These are phyloP conservation scores for Alexandromys fortis DNA, from an alignment of 2,113 vertebrate genomes.

Conservation along the genomic window DNA sequence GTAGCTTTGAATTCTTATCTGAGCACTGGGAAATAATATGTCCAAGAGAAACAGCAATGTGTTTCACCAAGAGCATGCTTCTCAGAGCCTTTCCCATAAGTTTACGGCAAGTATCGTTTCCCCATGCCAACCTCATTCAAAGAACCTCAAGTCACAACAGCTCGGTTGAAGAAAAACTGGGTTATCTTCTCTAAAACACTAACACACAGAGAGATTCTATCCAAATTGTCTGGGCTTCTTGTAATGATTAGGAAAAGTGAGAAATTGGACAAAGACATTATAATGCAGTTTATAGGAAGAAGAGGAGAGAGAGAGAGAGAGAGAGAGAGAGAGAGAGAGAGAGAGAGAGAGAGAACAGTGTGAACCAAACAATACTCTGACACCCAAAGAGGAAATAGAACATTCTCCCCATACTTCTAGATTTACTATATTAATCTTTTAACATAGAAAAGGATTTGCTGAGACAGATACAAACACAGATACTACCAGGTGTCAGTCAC, in stretches of 20 bases:
- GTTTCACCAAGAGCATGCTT: neutral
- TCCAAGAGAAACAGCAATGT: neutral
- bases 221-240: slow-evolving; percentile 11
- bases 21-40: slow-evolving; percentile 22
- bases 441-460: slow-evolving; percentile 82
- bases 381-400: slow-evolving; percentile 70
- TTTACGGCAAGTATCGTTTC: slow-evolving; percentile 14
- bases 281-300: slow-evolving; percentile 20
- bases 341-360: neutral
- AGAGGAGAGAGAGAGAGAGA: neutral
- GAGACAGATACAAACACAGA: slow-evolving; percentile 80
- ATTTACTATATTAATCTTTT: slow-evolving; percentile 83
- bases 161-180: slow-evolving; percentile 52
- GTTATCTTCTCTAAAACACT: slow-evolving; percentile 52
- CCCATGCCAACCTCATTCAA: neutral
- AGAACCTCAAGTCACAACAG: neutral
- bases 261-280: slow-evolving; percentile 3
- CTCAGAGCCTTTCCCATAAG: slow-evolving; percentile 34
- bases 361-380: slow-evolving; percentile 73
- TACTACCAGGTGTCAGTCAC: slow-evolving; percentile 59
- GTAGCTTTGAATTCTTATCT: slow-evolving; percentile 45
- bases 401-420: slow-evolving; percentile 70
- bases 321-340: no score
- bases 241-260: slow-evolving; percentile 43
- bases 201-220: slow-evolving; percentile 3